Base-by-base conservation (phyloP, 2,113 vertebrate species). In the Chloebia gouldiae region DNA sequence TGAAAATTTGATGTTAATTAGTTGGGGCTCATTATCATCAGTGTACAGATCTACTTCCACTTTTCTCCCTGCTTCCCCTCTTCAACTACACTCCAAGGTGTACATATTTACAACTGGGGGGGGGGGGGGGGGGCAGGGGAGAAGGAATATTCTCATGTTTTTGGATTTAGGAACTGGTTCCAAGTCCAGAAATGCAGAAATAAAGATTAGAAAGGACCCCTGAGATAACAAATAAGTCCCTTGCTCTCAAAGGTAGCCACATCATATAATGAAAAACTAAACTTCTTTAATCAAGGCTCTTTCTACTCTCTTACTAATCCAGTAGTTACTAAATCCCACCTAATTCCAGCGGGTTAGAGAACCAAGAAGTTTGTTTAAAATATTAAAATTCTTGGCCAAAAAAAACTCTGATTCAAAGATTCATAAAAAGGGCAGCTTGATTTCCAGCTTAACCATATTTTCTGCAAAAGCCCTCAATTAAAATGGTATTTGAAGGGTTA, bases 111-210 rank as follows among this genome's bases (percentile, higher is more conserved):
- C 19, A 56, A 3, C 16, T 11, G 4, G 11, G 27, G 14, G n/a
- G n/a, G 11, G 3, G 1, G 3, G 11, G 27, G 9, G 2, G 3
- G 12, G 11, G 2, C 6, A 27, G 14, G 28, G 22, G 15, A 33
- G 59, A 23, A 39, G n/a, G 27, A 28, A 54, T 39, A 45, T 45
- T 9, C 15, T 82, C 7, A 19, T 18, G 8, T 1, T 22, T 79
- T 40, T 2, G 15, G 4, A 0, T 81, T 65, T 59, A 51, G 53
- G 4, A 81, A 50, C 11, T 6, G 3, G 6, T 15, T 81, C 73
- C 16, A 73, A 89, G 6, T 17, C 18, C 45, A 45, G 33, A 83
- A 83, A 65, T 22, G 5, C 15, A 47, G 31, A 79, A 90, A 69
- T 13, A 3, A 16, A 68, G 19, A 64, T 47, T 56, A 54, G 30